phyloP scores from a whole-genome alignment of 1,140 invertebrate species.

The Acromyrmex charruanus region DNA sequence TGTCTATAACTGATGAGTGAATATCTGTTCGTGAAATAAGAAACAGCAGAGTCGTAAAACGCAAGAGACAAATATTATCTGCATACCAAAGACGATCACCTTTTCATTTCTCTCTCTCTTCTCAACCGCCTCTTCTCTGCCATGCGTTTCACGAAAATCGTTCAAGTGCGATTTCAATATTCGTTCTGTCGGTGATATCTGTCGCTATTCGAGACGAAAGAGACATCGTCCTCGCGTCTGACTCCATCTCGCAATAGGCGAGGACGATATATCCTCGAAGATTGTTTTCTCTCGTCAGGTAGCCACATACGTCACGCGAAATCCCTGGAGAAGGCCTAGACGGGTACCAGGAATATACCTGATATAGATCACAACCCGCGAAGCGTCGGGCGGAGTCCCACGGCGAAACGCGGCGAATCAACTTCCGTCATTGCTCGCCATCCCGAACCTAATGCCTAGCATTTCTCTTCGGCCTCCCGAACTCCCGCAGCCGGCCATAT shows the following conservation, averaged over 20 bases:
- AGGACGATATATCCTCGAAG: slow-evolving; percentile 86
- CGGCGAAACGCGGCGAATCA: slow-evolving; percentile 85
- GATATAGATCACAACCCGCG: slow-evolving; percentile 85
- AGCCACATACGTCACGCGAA: slow-evolving; percentile 86
- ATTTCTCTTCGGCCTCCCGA: slow-evolving; percentile 85
- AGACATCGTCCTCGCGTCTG: background rate
- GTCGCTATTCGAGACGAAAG: slow-evolving; percentile 41
- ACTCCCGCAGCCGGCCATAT: slow-evolving; percentile 67
- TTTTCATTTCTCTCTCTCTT: background rate
- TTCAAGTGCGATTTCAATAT: slow-evolving; percentile 62
- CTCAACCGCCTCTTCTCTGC: background rate
- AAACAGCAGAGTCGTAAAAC: slow-evolving; percentile 3
- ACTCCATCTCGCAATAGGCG: slow-evolving; percentile 57
- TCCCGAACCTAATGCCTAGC: slow-evolving; percentile 83
- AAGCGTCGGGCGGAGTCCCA: slow-evolving; percentile 80
- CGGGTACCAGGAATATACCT: slow-evolving; percentile 80
- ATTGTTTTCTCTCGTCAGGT: slow-evolving; percentile 87
- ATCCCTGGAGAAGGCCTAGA: slow-evolving; percentile 81
- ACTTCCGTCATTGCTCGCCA: slow-evolving; percentile 86
- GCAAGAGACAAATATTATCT: background rate
- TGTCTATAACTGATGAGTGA: background rate
- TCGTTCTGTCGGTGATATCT: slow-evolving; percentile 49
- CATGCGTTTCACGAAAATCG: slow-evolving; percentile 1
- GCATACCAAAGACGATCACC: background rate
- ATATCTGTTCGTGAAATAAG: slow-evolving; percentile 7